Base-by-base conservation (phyloP, 2,113 vertebrate genomes). In the Halcyon senegalensis region DNA sequence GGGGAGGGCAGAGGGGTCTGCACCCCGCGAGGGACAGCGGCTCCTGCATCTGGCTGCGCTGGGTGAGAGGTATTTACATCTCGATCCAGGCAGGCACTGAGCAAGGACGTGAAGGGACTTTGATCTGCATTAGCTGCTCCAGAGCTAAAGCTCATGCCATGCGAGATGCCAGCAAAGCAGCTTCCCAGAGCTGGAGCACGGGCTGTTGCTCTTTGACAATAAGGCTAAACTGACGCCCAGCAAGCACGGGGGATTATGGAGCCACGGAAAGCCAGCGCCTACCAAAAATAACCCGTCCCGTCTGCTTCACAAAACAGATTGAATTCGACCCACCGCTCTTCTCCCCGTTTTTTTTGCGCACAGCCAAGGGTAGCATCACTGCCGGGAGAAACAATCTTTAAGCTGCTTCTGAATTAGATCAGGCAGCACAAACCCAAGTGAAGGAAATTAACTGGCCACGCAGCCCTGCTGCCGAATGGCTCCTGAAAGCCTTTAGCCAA, bases 11-110 rank as follows among this genome's bases (percentile, higher is more conserved):
- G 62, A 70, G 27, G 24, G 12, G 2, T 25, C 33, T 50, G 68
- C 12, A 15, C 8, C 41, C 24, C 1, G 8, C 1, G 0, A 5
- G 62, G 35, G 14, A 17, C 43, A 35, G 46, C 0, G 0, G 12
- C 18, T 53, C 23, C 56, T 43, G 33, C 0, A 4, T 16, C 74
- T 74, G 69, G 39, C 51, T n/a, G 10, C 0, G 3, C 35, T 2
- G 6, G 16, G 17, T 35, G 18, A 7, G 16, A 35, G 0, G 2
- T 11, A 28, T 55, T 67, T 11, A 31, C 0, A 0, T 41, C 39
- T n/a, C 46, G 53, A 28, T 18, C 10, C 30, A 9, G 50, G 16
- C 43, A 64, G 1, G 20, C 48, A 33, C 28, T 0, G 2, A 67
- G 16, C 11, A 35, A 27, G 11, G 35, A 2, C 4, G 7, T 1